These are phyloP conservation scores for Psittacula echo DNA, from an alignment of 2,797 vertebrate genomes.

Conservation along the genomic window DNA sequence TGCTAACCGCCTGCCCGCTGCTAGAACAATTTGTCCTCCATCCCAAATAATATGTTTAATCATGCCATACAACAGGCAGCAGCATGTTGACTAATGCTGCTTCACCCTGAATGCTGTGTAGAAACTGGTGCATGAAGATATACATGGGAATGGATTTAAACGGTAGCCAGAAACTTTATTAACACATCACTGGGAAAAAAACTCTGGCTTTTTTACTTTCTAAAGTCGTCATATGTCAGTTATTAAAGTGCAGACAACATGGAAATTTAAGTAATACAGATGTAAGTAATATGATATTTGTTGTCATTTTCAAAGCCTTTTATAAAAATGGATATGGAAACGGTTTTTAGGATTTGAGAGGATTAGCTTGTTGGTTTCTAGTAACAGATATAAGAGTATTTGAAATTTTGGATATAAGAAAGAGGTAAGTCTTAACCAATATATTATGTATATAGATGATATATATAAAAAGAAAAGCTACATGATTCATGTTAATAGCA, in stretches of 20 bases:
- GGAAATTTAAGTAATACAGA: neutral
- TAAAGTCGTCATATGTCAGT: neutral
- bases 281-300: neutral
- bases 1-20: neutral
- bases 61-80: neutral
- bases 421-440: neutral
- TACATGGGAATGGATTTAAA: neutral
- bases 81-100: neutral
- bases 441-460: neutral
- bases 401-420: neutral
- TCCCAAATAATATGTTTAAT: neutral
- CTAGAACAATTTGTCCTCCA: neutral
- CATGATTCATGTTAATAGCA: neutral
- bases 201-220: neutral
- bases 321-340: neutral
- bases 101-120: neutral
- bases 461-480: neutral
- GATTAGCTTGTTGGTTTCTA: neutral
- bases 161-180: neutral
- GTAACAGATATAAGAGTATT: neutral
- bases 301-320: neutral
- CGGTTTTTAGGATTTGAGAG: neutral
- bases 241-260: neutral
- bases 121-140: neutral
- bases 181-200: neutral